These are phyloP conservation scores for Falco naumanni DNA, from an alignment of 2,797 vertebrate genomes.

Conservation along the genomic window DNA sequence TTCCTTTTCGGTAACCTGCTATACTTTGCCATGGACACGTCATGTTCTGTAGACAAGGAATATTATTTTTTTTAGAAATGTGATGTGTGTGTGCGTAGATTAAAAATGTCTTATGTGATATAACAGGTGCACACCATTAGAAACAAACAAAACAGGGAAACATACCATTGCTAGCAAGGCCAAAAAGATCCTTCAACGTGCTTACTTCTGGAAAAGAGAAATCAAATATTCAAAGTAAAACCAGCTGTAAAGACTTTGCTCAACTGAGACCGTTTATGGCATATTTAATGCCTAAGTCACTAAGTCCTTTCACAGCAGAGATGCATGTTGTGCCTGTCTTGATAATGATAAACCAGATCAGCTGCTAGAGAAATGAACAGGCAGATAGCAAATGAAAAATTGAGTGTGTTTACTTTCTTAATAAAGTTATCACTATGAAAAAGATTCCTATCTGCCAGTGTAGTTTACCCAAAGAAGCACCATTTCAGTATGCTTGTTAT, in stretches of 20 bases:
- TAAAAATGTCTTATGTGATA: neutral
- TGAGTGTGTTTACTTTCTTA: neutral
- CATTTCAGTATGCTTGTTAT: neutral
- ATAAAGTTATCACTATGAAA: neutral
- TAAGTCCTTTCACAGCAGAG: neutral
- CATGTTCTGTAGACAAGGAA: conserved; percentile 87
- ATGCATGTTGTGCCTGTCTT: neutral
- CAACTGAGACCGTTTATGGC: neutral
- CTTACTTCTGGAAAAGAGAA: conserved; percentile 90
- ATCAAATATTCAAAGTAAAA: conserved; percentile 31
- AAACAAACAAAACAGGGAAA: neutral
- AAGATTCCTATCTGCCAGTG: neutral
- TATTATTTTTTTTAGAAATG: conserved; percentile 35
- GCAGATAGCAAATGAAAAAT: neutral
- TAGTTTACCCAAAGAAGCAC: neutral
- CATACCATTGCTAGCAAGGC: conserved; percentile 93
- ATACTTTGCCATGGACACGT: conserved; percentile 96
- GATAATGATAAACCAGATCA: neutral
- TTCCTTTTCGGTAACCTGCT: conserved; percentile 95
- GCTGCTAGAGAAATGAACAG: neutral
- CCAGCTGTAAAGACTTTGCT: neutral
- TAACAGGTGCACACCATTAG: neutral
- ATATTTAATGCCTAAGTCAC: neutral
- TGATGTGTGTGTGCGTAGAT: neutral
- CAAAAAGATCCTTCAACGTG: conserved; percentile 96